These are phyloP conservation scores for Planococcus citri DNA, from an alignment of 1,140 invertebrate genomes.

Conservation along the genomic window DNA sequence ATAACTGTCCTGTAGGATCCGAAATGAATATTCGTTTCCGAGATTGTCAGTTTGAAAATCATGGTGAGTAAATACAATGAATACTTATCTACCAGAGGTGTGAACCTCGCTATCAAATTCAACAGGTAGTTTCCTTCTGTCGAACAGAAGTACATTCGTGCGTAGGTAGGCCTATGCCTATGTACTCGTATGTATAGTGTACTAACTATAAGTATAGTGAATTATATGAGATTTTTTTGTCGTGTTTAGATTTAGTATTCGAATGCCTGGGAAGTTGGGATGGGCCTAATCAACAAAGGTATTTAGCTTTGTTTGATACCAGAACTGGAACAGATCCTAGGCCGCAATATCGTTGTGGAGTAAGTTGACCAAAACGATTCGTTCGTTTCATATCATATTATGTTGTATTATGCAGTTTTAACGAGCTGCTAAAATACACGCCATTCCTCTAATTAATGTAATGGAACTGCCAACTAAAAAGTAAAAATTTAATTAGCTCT, in stretches of 20 bases:
- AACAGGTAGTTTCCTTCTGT: no score
- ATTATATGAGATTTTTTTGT: slow-evolving; percentile 22
- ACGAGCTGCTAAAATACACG: no score
- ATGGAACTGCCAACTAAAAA: no score
- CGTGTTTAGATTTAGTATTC: slow-evolving; percentile 44
- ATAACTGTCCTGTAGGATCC: slow-evolving; percentile 25
- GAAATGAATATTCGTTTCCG: slow-evolving; percentile 44
- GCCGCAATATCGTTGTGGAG: slow-evolving; percentile 53
- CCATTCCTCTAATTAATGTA: no score
- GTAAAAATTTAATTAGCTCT: slow-evolving; percentile 40
- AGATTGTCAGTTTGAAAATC: slow-evolving; percentile 41
- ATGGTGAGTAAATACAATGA: slow-evolving; percentile 39
- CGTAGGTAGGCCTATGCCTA: no score
- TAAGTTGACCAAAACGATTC: slow-evolving; percentile 39
- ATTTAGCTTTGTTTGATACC: slow-evolving; percentile 48
- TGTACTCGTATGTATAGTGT: not conserved
- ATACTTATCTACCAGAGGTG: no score
- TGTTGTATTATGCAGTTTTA: not conserved
- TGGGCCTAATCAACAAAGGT: slow-evolving; percentile 42
- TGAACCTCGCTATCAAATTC: no score
- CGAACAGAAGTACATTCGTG: no score
- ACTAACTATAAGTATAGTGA: not conserved
- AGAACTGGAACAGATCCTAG: slow-evolving; percentile 35
- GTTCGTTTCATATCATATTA: not conserved
- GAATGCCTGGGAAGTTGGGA: slow-evolving; percentile 55